These are phyloP conservation scores for Zaprionus ornatus DNA, from an alignment of 1,140 invertebrate species.

Conservation along the genomic window DNA sequence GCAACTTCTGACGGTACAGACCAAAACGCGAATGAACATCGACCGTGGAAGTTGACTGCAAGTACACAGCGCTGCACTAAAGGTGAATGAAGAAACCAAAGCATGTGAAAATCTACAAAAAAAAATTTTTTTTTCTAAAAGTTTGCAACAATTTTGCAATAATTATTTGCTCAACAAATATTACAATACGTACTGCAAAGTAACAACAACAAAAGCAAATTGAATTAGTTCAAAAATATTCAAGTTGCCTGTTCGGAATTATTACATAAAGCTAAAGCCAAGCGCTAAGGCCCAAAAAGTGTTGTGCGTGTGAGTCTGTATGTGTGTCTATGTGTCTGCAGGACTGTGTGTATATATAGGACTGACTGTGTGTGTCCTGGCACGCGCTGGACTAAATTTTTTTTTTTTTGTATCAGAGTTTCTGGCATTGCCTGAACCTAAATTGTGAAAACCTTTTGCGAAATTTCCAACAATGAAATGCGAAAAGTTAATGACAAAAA, in stretches of 20 bases:
- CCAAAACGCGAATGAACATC: conserved; percentile 84
- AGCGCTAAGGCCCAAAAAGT: conserved; percentile 64
- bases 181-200: neutral
- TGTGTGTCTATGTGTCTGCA: conserved; percentile 16
- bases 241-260: conserved; percentile 22
- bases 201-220: conserved; percentile 5
- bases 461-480: neutral
- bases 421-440: conserved; percentile 33
- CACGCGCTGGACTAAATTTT: conserved; percentile 60
- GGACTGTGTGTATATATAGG: conserved; percentile 33
- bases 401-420: conserved; percentile 76
- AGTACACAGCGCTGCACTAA: conserved; percentile 76
- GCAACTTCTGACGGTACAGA: conserved; percentile 61
- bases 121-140: conserved; percentile 29
- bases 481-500: conserved; percentile 7
- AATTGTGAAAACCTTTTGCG: conserved; percentile 12
- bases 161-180: neutral
- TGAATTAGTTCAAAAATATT: conserved; percentile 20
- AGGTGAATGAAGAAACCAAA: conserved; percentile 67
- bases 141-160: conserved; percentile 21
- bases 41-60: conserved; percentile 83
- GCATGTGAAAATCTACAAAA: conserved; percentile 37
- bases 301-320: conserved; percentile 45
- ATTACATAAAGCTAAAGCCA: conserved; percentile 69
- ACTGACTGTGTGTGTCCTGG: conserved; percentile 37